Conservation (phyloP, 2,797 vertebrate species). For the Esox lucius region DNA sequence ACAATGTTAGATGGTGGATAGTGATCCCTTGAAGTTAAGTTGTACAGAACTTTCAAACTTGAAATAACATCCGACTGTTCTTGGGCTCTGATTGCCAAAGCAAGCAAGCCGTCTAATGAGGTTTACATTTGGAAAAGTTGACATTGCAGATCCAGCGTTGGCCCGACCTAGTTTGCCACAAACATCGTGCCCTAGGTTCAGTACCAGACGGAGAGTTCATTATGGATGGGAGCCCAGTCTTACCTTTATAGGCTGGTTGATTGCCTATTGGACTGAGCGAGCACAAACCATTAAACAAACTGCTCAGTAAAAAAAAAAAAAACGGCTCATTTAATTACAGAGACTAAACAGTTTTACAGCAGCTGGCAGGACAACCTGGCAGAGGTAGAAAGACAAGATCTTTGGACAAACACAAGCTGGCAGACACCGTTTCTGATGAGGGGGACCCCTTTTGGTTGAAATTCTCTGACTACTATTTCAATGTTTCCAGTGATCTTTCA, state of each 20-base stretch:
- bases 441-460: not conserved
- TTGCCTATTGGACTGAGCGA: conserved; percentile 45
- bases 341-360: conserved; percentile 25
- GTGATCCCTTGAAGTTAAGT: not conserved
- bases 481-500: conserved; percentile 9
- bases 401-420: not conserved
- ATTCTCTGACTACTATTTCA: not conserved
- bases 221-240: conserved; percentile 21
- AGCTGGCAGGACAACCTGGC: conserved; percentile 15
- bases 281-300: conserved; percentile 38
- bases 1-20: not conserved
- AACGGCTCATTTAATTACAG: conserved; percentile 52
- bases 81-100: conserved; percentile 22
- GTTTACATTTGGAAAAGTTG: conserved; percentile 36
- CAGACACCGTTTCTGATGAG: not conserved
- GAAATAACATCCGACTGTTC: conserved; percentile 5
- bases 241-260: conserved; percentile 43
- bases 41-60: not conserved
- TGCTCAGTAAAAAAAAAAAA: conserved; percentile 38
- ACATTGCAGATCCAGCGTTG: conserved; percentile 28
- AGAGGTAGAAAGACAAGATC: conserved; percentile 13
- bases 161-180: conserved; percentile 12
- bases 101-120: conserved; percentile 33
- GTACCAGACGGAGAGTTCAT: conserved; percentile 29
- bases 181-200: not conserved